Percentiles rank a stretch among this genome's conserved stretches.
phyloP scores from a whole-genome alignment of 1,140 invertebrate genomes.

The Zaprionus ornatus region DNA sequence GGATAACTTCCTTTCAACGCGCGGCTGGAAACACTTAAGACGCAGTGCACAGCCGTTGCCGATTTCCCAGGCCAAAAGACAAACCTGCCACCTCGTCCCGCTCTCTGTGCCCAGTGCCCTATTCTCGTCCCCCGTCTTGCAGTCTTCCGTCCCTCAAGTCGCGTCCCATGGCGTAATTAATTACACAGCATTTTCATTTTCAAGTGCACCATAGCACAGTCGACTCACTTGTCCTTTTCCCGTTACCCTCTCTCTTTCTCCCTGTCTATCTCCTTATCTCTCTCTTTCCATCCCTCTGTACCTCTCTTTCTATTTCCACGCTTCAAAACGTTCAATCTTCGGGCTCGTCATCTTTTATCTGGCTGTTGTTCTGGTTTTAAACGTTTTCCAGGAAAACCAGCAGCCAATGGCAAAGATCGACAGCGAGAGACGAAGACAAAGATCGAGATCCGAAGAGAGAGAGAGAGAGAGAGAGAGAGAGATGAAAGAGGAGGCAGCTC shows the following conservation, averaged over 20 bases:
- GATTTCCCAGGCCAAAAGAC: conserved; percentile 47
- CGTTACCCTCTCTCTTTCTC: conserved; percentile 2
- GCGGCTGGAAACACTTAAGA: not conserved
- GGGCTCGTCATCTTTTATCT: conserved; percentile 29
- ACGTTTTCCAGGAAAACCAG: conserved; percentile 76
- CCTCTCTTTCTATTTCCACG: conserved; percentile 53
- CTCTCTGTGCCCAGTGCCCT: not conserved
- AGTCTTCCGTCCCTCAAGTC: not conserved
- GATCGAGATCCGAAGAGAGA: conserved; percentile 28
- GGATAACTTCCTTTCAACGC: conserved; percentile 64
- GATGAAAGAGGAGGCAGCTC: conserved; percentile 12
- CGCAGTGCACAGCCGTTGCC: conserved; percentile 25
- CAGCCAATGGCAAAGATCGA: conserved; percentile 48
- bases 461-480: conserved; percentile 6
- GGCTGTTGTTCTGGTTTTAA: conserved; percentile 67
- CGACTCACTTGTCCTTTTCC: conserved; percentile 26
- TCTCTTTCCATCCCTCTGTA: too few relatives aligned
- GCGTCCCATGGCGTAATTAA: conserved; percentile 60
- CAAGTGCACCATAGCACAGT: conserved; percentile 43
- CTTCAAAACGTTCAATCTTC: conserved; percentile 68
- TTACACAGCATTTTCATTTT: conserved; percentile 82
- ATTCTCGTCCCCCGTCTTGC: not conserved
- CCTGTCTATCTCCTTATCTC: not conserved
- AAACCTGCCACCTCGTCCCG: conserved; percentile 42
- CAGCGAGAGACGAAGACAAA: conserved; percentile 46